Conservation (phyloP, 2,888 invertebrate species). For the Xylocampa areola region DNA sequence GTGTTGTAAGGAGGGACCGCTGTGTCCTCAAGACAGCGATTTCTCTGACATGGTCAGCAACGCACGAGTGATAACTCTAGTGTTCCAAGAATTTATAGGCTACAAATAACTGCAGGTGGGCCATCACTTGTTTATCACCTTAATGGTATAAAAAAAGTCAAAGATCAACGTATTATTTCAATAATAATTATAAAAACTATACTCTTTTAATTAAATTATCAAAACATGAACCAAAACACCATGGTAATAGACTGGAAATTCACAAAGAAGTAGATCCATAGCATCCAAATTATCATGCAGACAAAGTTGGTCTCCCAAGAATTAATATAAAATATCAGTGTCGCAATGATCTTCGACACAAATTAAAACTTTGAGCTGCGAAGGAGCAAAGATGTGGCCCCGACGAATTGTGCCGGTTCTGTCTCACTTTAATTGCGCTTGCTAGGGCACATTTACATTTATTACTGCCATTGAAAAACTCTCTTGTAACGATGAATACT, state of each 20-base stretch:
- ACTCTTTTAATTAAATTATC: slow-evolving; percentile 4
- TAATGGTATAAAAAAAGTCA: no score
- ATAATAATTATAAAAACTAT: no score
- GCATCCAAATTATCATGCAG: slow-evolving; percentile 25
- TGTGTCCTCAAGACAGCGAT: no score
- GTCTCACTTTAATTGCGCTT: slow-evolving; percentile 76
- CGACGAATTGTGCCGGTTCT: slow-evolving; percentile 68
- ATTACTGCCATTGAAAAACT: slow-evolving; percentile 73
- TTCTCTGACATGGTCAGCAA: no score
- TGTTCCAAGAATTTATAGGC: no score
- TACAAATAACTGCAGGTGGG: no score
- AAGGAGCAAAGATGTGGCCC: slow-evolving; percentile 70
- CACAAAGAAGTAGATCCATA: slow-evolving; percentile 14
- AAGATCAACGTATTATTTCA: no score
- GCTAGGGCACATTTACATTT: slow-evolving; percentile 76
- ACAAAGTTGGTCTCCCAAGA: slow-evolving; percentile 32
- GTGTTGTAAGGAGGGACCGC: no score
- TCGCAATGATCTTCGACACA: slow-evolving; percentile 71
- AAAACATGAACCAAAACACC: neutral
- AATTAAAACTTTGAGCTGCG: slow-evolving; percentile 75
- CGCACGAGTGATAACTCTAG: no score
- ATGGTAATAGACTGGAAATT: neutral
- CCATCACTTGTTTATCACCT: no score
- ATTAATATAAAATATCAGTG: slow-evolving; percentile 67
- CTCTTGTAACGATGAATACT: slow-evolving; percentile 64